These are phyloP conservation scores for Etia nguti DNA, from an alignment of 2,113 vertebrate species.

Conservation along the genomic window DNA sequence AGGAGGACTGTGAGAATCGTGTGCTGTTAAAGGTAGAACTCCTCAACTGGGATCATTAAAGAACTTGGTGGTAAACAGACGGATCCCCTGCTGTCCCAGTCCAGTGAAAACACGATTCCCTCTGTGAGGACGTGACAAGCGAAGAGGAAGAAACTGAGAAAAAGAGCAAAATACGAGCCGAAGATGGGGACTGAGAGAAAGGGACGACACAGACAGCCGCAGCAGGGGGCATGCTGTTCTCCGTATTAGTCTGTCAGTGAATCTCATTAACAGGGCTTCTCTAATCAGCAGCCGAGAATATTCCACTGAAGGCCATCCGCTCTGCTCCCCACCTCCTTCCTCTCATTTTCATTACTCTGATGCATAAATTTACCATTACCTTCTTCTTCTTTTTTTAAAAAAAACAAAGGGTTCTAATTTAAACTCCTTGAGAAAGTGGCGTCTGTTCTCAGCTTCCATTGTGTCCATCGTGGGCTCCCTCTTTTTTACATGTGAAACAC, in stretches of 20 bases:
- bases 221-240: constrained; percentile 55
- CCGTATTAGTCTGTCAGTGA: constrained; percentile 60
- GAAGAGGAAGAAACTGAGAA: not conserved
- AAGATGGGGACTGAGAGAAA: not conserved
- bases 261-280: constrained; percentile 68
- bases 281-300: constrained; percentile 67
- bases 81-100: constrained; percentile 1
- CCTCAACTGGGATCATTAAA: not conserved
- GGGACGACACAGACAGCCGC: constrained; percentile 46
- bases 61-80: not conserved
- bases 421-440: not conserved
- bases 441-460: not conserved
- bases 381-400: not conserved
- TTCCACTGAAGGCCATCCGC: constrained; percentile 56
- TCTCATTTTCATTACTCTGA: constrained; percentile 48
- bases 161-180: constrained; percentile 10
- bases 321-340: constrained; percentile 27
- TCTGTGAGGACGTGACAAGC: not conserved
- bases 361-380: constrained; percentile 37
- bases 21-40: constrained; percentile 6
- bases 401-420: constrained; percentile 22
- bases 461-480: not conserved
- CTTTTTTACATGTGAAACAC: not conserved
- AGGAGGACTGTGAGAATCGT: not conserved
- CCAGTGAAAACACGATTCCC: constrained; percentile 19